Evolutionary conservation across 2,797 vertebrate genomes (phyloP).

Genomic region (Coluber constrictor): DNA sequence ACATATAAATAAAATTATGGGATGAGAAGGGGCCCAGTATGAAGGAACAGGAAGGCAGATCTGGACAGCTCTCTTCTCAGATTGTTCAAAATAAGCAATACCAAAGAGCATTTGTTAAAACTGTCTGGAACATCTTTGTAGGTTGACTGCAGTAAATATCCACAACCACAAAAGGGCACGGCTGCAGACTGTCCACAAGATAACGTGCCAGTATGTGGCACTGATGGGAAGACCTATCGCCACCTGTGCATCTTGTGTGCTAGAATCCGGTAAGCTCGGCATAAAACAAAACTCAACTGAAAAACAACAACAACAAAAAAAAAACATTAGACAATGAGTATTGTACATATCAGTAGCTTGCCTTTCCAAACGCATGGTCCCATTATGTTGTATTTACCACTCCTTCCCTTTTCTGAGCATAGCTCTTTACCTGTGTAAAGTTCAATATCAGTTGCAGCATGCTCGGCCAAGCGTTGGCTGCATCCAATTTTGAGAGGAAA

Average conservation of each 20-base stretch:
- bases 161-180: background rate
- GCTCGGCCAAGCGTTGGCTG: background rate
- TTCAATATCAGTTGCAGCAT: background rate
- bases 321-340: background rate
- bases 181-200: background rate
- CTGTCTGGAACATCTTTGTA: background rate
- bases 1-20: background rate
- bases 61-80: background rate
- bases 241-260: background rate
- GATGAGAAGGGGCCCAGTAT: background rate
- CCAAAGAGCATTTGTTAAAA: background rate
- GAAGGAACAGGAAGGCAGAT: background rate
- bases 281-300: background rate
- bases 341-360: background rate
- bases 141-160: slow-evolving; percentile 9
- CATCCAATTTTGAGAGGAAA: background rate
- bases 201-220: background rate
- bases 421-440: background rate
- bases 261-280: background rate
- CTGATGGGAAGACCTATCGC: background rate
- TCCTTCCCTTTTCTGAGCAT: background rate
- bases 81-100: background rate
- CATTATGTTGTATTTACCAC: background rate
- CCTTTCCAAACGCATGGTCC: background rate
- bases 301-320: background rate